Evolutionary conservation across 1,140 invertebrate genomes (phyloP).

Genomic region (Drosophila eugracilis): DNA sequence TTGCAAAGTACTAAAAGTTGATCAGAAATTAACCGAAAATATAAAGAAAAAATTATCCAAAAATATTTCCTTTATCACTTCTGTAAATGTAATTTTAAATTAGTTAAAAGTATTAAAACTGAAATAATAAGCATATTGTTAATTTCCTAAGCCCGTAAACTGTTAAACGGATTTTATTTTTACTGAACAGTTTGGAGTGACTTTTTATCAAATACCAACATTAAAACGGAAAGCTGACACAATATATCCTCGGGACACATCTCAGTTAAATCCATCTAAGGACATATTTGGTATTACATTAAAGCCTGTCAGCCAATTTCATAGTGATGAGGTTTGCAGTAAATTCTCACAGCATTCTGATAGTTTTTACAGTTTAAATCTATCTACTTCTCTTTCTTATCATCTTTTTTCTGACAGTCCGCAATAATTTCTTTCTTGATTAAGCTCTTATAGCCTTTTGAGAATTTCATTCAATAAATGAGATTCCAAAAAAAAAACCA

Average conservation of each 20-base stretch:
- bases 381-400: too few species aligned
- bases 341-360: background rate
- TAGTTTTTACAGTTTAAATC: too few species aligned
- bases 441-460: background rate
- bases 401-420: too few species aligned
- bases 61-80: too few species aligned
- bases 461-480: background rate
- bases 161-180: constrained; percentile 22
- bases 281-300: constrained; percentile 64
- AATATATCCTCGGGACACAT: constrained; percentile 5
- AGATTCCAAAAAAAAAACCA: background rate
- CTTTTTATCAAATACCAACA: constrained; percentile 41
- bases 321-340: constrained; percentile 49
- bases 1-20: background rate
- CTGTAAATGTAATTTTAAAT: too few species aligned
- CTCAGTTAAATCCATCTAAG: constrained; percentile 34
- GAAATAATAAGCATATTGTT: too few species aligned
- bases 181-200: constrained; percentile 26
- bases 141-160: background rate
- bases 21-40: background rate
- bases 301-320: constrained; percentile 40
- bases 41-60: too few species aligned
- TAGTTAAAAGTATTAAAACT: background rate
- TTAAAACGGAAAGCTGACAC: constrained; percentile 14
- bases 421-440: background rate